Evolutionary conservation across 53 echinoderm and acorn worm species (phyloP), one percentile per base, ranked within the genome.

Genomic region (Holothuria scabra): DNA sequence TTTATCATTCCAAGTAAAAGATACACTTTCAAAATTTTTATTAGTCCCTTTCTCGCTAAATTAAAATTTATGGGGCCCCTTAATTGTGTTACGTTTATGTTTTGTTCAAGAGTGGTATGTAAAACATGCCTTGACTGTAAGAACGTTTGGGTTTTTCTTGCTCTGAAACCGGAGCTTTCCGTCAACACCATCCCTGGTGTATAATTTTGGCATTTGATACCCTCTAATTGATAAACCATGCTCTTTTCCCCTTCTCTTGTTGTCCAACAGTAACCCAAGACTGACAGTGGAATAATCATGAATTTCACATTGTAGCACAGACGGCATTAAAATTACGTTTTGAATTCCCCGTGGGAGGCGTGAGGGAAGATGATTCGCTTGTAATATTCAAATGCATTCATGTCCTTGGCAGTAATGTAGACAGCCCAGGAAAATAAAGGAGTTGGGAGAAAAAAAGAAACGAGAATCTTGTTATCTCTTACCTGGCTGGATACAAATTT

Each of bases 311-410:
- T 72, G 44, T 46, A 48, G 49, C 72, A 41, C 72, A 72, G 44
- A 72, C 72, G 23, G 72, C 72, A 72, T 72, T 46, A 72, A 72
- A 72, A 48, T 72, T 72, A 44, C 44, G 46, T 72, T 44, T 46
- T 72, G 44, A 48, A 72, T 72, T 72, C 72, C 69, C 72, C 48
- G 37, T 44, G 72, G 72, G 44, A 46, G 72, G 44, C 72, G 48
- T 48, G 24, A 72, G 72, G 23, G 46, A 72, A 46, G 72, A 72
- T 44, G 72, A 44, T 72, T 44, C 46, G 72, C 79, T 31, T 26
- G 79, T 79, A 33, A 79, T 79, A 79, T 79, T 56, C 79, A 79
- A 79, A 79, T 79, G 59, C 55, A 79, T 79, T 79, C 79, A 79
- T 79, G 79, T 46, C 57, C 57, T 79, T 79, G 79, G 79, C 79